Evolutionary conservation across 2,113 vertebrate genomes (phyloP).

Genomic region (Falcunculus frontatus): DNA sequence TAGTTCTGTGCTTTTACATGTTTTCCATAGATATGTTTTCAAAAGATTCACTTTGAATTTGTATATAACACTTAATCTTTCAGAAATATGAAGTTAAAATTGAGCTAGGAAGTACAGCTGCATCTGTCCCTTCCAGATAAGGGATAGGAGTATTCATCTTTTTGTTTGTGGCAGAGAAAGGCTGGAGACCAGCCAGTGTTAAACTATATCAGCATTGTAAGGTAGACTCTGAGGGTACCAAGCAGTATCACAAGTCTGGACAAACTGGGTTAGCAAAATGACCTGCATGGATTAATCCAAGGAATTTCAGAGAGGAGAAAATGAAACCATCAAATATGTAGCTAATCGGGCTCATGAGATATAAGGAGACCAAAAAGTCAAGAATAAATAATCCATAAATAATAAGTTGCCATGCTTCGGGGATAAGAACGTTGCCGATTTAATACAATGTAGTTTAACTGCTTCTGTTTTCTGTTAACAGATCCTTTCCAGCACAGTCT

Average conservation of each 20-base stretch:
- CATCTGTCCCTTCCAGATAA: slow-evolving; percentile 41
- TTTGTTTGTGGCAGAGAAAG: not conserved
- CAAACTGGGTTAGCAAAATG: not conserved
- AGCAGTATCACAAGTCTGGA: not conserved
- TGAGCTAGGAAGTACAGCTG: not conserved
- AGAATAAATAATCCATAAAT: slow-evolving; percentile 16
- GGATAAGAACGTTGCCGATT: not conserved
- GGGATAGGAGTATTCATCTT: not conserved
- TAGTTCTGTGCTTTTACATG: not conserved
- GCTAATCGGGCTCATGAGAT: not conserved
- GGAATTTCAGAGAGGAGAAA: not conserved
- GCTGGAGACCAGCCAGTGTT: not conserved
- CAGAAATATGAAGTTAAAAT: not conserved
- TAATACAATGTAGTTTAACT: slow-evolving; percentile 3
- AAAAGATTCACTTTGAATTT: slow-evolving; percentile 15
- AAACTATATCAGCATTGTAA: not conserved
- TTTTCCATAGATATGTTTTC: not conserved
- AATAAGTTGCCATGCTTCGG: not conserved
- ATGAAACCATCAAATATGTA: not conserved
- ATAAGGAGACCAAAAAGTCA: not conserved
- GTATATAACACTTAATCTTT: not conserved
- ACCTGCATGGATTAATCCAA: not conserved
- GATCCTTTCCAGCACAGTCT: not conserved
- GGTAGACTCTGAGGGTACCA: not conserved
- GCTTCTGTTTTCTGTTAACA: not conserved